Base-by-base conservation (phyloP, 2,113 vertebrate species). In the Alethe diademata region DNA sequence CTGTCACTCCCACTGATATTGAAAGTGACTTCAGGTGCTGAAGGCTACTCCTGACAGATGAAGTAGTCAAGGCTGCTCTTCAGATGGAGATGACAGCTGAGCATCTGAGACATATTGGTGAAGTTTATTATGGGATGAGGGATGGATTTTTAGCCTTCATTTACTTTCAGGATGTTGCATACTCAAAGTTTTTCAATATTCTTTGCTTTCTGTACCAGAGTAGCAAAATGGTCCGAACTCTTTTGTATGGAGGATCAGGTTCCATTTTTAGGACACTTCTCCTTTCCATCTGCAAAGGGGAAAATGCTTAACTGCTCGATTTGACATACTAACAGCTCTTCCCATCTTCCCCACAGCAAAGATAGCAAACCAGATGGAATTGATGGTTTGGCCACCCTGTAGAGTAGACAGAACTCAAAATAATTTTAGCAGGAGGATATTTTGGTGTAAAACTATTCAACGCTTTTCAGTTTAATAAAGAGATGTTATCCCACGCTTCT, bases 331-430 rank as follows among this genome's bases (percentile, higher is more conserved):
- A 95, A 83, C 92, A 97, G 86, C 60, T 96, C 90, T 94, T 94
- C 72, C 72, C 26, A 80, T 94, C 76, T 93, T 94, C 69, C 38
- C 73, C 88, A 92, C 69, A 88, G 88, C 86, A 93, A 93, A 94
- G 79, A 86, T 80, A 95, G 75, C 71, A 94, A 96, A 92, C 71
- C 96, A 94, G 92, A 92, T 97, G 95, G 94, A 92, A 80, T 6
- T 88, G 79, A 71, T 93, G 75, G 69, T 88, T 88, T 74, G 64
- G 51, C 94, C 64, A 95, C 60, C 29, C 79, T 92, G 72, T 51
- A 93, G 85, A 82, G 80, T 93, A 97, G 75, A 94, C 40, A 78
- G 83, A 94, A 86, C 82, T 90, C 53, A 75, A 96, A 95, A 80
- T 92, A 95, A 96, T 96, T 90, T 90, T 91, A 92, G 64, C 72